Conservation (phyloP, 2,797 vertebrate species). For the Galaxias olidus region DNA sequence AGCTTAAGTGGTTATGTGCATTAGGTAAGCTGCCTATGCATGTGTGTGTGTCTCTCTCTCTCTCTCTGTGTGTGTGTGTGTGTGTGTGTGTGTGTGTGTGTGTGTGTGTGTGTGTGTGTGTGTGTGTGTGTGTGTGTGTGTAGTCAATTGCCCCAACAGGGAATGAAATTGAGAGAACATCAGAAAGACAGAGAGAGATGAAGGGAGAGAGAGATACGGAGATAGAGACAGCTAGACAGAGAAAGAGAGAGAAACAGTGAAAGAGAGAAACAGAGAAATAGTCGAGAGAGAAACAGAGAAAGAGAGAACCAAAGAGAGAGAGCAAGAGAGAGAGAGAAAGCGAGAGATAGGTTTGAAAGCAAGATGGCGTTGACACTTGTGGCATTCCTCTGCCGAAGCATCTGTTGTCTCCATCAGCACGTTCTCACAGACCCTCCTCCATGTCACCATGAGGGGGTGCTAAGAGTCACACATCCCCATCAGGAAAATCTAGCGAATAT, state of each 20-base stretch:
- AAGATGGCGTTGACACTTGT: neutral
- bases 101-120: too few species aligned
- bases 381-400: neutral
- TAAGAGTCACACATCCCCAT: too few species aligned
- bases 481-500: too few species aligned
- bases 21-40: neutral
- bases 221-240: neutral
- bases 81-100: too few species aligned
- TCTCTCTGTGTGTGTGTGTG: too few species aligned
- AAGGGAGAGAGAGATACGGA: constrained; percentile 1
- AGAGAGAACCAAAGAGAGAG: neutral
- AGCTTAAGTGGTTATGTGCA: constrained; percentile 36
- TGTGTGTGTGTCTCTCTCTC: too few species aligned
- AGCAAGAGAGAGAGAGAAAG: neutral
- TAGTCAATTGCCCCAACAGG: neutral
- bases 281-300: constrained; percentile 2
- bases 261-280: neutral
- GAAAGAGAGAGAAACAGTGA: neutral
- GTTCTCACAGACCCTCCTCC: too few species aligned
- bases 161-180: constrained; percentile 4
- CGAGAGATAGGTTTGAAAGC: neutral
- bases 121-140: neutral
- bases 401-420: too few species aligned
- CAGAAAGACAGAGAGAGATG: neutral
- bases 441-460: too few species aligned